Conservation (phyloP, 2,797 vertebrate species). For the Falco novaeseelandiae region DNA sequence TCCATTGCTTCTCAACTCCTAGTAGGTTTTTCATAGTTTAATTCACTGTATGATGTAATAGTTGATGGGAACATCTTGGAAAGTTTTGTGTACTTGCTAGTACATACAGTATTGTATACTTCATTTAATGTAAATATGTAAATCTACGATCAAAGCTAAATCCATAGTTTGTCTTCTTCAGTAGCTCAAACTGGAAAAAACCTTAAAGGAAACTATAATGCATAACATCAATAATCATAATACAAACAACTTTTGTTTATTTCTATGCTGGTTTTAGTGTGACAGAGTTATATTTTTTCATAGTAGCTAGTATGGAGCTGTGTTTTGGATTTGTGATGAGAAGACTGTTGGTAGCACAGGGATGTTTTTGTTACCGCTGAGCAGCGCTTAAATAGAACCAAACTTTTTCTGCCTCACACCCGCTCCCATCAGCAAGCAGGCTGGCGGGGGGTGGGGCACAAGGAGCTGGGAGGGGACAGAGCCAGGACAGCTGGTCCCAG, state of each 20-base stretch:
- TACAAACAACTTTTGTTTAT: not conserved
- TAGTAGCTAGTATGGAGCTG: not conserved
- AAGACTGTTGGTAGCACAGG: not conserved
- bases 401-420: not conserved
- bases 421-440: fast-evolving
- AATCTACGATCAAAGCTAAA: not conserved
- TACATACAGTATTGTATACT: not conserved
- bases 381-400: not conserved
- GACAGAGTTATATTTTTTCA: not conserved
- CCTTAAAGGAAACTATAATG: not conserved
- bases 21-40: not conserved
- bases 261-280: not conserved
- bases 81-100: not conserved
- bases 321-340: not conserved
- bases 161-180: not conserved
- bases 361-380: not conserved
- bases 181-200: not conserved
- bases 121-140: not conserved
- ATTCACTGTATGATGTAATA: not conserved
- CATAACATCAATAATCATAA: not conserved
- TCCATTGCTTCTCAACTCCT: not conserved
- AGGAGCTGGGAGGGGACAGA: not conserved
- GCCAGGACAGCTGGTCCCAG: not conserved
- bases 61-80: not conserved
- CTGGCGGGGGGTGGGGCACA: not conserved